Evolutionary conservation across 1,140 invertebrate species (phyloP), one percentile per base, ranked within the genome.

Genomic region (Trypoxylus dichotomus): DNA sequence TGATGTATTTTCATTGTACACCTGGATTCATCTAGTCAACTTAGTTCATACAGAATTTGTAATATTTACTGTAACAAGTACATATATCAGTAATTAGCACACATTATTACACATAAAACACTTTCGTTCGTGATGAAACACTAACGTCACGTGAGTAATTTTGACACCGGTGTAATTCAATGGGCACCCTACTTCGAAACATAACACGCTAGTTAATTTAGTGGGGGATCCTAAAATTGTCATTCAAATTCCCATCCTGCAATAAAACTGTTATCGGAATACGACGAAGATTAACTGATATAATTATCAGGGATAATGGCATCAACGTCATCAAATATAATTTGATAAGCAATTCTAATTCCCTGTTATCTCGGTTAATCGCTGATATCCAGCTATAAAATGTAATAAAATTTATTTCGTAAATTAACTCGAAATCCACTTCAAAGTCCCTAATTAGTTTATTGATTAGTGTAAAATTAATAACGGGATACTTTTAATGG

Each of bases 271-370:
- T 68, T 68, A 68, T 68, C 60, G 13, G 10, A 68, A 68, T 21
- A 29, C n/a, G n/a, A 21, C 24, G 27, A 24, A 54, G 47, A 68
- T 68, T 68, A 68, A 68, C n/a, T 68, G 60, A 68, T 68, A 68
- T 68, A 68, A 68, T 68, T 68, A 68, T 68, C 60, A 68, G 27
- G 60, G 60, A 68, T 68, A 68, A 68, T 68, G 24, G 60, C 24
- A 8, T 15, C 60, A 11, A 68, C 60, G 60, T 68, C 60, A 68
- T 68, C 60, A 68, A 29, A 68, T 68, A 29, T 21, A 68, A 68
- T 68, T 68, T 68, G 60, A 68, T 68, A 68, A 68, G 60, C 60
- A 24, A 29, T 25, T 68, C 5, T 68, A 68, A 68, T 68, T 68
- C 60, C 60, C 10, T 68, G 60, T 25, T 19, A 25, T 54, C 47